Evolutionary conservation across 2,888 invertebrate genomes (phyloP).

Genomic region (Parnassius apollo): DNA sequence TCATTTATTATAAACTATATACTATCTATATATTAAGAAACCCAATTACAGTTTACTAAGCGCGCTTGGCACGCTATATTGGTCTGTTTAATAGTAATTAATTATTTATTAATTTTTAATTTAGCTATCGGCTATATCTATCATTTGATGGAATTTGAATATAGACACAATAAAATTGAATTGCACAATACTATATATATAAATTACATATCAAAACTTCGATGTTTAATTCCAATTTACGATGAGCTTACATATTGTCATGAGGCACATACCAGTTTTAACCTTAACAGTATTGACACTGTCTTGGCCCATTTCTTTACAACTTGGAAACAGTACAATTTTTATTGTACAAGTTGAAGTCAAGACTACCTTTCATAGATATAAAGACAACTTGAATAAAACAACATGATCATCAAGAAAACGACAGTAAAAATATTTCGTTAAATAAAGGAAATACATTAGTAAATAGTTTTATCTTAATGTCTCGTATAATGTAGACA

Average conservation of each 20-base stretch:
- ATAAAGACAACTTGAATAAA: neutral
- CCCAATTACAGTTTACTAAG: constrained; percentile 66
- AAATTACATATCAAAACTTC: constrained; percentile 58
- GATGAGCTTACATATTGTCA: constrained; percentile 58
- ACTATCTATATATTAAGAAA: constrained; percentile 65
- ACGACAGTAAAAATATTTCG: neutral
- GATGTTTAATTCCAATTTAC: constrained; percentile 54
- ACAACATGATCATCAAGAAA: neutral
- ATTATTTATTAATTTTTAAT: no score
- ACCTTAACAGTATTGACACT: constrained; percentile 5
- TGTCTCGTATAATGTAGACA: constrained; percentile 30
- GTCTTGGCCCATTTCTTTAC: neutral
- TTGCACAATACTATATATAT: constrained; percentile 48
- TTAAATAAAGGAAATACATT: constrained; percentile 1
- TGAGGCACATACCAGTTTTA: constrained; percentile 44
- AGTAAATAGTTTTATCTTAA: neutral
- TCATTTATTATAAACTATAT: constrained; percentile 76
- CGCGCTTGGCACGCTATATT: constrained; percentile 75
- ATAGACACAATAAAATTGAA: constrained; percentile 27
- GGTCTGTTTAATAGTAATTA: constrained; percentile 56
- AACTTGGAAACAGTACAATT: neutral
- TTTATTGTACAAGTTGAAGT: neutral
- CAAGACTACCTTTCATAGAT: neutral
- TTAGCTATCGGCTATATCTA: constrained; percentile 40
- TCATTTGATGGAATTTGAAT: constrained; percentile 44